A percentile compares a stretch with the other conserved stretches of the same genome.
Evolutionary conservation across 2,113 vertebrate species (phyloP).

Genomic region (Psittacara wagleri): DNA sequence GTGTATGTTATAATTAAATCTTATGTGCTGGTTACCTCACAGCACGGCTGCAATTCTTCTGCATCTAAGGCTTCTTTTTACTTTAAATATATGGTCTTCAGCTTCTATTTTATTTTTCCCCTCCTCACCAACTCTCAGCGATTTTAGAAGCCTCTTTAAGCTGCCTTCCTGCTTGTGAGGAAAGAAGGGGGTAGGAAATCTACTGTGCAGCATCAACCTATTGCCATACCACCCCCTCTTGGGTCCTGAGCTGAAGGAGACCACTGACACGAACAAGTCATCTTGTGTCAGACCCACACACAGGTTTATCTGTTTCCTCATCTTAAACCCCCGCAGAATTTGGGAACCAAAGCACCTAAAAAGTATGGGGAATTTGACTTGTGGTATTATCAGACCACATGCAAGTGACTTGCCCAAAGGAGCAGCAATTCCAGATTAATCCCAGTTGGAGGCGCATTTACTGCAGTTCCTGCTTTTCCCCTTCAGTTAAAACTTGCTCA

Average conservation of each 20-base stretch:
- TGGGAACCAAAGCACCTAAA: background rate
- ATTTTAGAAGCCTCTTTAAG: background rate
- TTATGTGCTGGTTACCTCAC: slow-evolving; percentile 71
- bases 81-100: background rate
- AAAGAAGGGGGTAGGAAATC: background rate
- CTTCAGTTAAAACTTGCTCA: background rate
- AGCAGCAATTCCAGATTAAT: background rate
- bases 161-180: background rate
- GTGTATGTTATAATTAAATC: slow-evolving; percentile 71
- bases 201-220: background rate
- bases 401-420: background rate
- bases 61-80: slow-evolving; percentile 41
- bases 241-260: background rate
- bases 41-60: slow-evolving; percentile 67
- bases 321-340: background rate
- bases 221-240: background rate
- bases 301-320: background rate
- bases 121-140: background rate
- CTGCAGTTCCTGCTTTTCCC: background rate
- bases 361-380: background rate
- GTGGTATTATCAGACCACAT: fast-evolving
- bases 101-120: background rate
- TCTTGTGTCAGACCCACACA: background rate
- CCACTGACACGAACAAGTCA: background rate
- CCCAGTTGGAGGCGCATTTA: background rate